These are phyloP conservation scores for Alligator mississippiensis DNA, from an alignment of 2,113 vertebrate species.

Conservation along the genomic window DNA sequence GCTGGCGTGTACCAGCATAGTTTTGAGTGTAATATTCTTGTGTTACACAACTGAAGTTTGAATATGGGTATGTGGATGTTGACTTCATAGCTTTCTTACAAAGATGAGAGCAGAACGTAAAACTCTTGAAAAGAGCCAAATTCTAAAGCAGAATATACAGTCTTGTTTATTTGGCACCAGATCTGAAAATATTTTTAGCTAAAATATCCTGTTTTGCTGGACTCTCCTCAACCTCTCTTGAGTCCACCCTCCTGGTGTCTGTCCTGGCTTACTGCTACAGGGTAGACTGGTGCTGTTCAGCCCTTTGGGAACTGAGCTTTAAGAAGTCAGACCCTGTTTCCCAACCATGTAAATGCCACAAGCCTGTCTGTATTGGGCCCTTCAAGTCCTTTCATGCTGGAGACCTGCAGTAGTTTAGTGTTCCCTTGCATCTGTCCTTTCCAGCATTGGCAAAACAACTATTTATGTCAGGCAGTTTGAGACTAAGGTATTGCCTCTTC, in stretches of 20 bases:
- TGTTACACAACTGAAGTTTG: too few relatives aligned
- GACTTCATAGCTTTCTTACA: background rate
- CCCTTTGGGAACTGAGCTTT: background rate
- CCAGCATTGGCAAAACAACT: background rate
- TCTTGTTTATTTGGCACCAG: background rate
- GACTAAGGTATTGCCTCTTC: background rate
- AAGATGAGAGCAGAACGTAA: background rate
- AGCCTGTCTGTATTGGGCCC: background rate
- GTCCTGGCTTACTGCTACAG: too few relatives aligned
- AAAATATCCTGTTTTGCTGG: too few relatives aligned
- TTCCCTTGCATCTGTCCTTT: background rate
- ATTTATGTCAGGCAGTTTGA: fast-evolving
- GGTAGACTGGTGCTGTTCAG: background rate
- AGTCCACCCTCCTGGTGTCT: too few relatives aligned
- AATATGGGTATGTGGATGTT: too few relatives aligned
- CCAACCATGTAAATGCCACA: background rate
- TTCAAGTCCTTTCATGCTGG: background rate
- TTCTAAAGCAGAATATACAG: background rate
- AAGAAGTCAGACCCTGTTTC: background rate
- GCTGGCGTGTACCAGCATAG: too few relatives aligned
- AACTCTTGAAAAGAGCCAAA: background rate
- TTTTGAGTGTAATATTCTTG: too few relatives aligned
- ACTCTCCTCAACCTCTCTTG: background rate
- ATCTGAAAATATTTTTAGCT: background rate
- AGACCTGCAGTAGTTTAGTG: background rate